Evolutionary conservation across 1,140 invertebrate genomes (phyloP).

Genomic region (Acyrthosiphon pisum): DNA sequence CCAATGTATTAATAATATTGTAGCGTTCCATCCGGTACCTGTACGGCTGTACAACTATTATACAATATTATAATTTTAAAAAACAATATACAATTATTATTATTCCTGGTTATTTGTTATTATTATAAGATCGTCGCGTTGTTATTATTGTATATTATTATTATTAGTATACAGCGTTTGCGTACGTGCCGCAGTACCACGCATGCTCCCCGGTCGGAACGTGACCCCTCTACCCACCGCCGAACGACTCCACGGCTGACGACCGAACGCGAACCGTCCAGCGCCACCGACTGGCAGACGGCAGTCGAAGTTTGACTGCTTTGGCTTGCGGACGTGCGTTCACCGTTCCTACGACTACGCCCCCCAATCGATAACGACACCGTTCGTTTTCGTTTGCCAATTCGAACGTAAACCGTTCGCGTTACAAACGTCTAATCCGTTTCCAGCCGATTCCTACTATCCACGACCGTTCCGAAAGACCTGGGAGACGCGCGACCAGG

Average conservation of each 20-base stretch:
- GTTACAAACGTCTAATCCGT: not conserved
- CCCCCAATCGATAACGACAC: not conserved
- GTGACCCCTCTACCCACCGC: not conserved
- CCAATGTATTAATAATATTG: not conserved
- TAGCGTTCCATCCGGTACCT: not conserved
- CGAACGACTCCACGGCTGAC: no score
- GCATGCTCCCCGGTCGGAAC: slow-evolving; percentile 43
- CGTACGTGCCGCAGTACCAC: slow-evolving; percentile 49
- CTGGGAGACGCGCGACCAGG: no score
- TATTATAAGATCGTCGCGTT: not conserved
- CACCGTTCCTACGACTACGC: not conserved
- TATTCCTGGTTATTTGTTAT: not conserved
- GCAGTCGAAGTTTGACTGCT: slow-evolving; percentile 56
- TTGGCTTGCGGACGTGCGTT: slow-evolving; percentile 35
- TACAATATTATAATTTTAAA: no score
- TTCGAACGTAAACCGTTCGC: not conserved
- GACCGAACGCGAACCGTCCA: slow-evolving; percentile 30
- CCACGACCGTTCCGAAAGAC: not conserved
- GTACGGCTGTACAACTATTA: no score
- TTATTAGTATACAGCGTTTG: slow-evolving; percentile 8
- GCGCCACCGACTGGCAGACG: slow-evolving; percentile 21
- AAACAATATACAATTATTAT: not conserved
- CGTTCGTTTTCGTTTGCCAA: not conserved
- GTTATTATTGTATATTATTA: slow-evolving; percentile 20
- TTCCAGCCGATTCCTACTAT: not conserved